These are phyloP conservation scores for Lepidotrigona ventralis DNA, from an alignment of 1,140 invertebrate genomes.

Conservation along the genomic window DNA sequence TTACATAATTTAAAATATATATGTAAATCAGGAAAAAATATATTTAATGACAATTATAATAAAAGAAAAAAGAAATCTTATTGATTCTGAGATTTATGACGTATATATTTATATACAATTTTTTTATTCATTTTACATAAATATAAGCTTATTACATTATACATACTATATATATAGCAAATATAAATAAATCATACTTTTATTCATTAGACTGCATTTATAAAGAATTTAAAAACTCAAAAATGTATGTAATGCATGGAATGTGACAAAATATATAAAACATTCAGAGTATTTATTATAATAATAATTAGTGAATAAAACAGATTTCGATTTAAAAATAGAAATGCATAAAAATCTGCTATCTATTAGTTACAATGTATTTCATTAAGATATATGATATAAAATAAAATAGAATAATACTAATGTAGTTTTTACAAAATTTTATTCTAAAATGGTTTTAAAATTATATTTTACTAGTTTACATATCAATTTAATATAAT, in stretches of 20 bases:
- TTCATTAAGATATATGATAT: neutral
- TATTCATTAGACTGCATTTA: too few relatives aligned
- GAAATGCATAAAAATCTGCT: neutral
- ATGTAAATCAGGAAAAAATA: neutral
- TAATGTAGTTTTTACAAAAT: neutral
- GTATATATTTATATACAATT: neutral
- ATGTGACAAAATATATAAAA: too few relatives aligned
- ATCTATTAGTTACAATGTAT: neutral
- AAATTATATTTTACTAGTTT: neutral
- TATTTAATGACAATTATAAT: too few relatives aligned
- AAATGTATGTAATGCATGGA: too few relatives aligned
- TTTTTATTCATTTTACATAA: neutral
- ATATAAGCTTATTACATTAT: neutral
- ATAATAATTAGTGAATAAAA: too few relatives aligned
- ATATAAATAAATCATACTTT: neutral
- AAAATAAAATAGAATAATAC: neutral
- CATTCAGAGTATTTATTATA: too few relatives aligned
- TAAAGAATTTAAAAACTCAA: too few relatives aligned
- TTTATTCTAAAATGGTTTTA: neutral
- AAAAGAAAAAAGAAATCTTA: neutral
- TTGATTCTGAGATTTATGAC: neutral
- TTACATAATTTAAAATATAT: neutral
- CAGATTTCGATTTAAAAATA: too few relatives aligned
- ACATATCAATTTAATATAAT: neutral
- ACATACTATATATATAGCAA: neutral